Evolutionary conservation across 2,797 vertebrate genomes (phyloP).

Genomic region (Esox lucius): DNA sequence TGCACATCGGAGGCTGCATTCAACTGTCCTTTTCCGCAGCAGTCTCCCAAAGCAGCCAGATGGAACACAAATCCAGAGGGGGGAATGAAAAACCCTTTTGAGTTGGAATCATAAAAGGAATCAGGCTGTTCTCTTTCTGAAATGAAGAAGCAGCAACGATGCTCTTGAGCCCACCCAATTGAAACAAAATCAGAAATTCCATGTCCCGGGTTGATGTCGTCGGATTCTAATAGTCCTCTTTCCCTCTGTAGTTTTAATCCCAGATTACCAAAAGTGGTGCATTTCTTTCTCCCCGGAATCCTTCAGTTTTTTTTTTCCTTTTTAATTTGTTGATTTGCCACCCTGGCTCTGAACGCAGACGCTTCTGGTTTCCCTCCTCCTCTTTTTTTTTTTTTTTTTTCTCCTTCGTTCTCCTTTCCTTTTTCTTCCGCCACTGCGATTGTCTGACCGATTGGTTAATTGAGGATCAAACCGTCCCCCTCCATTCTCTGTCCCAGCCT

Average conservation of each 20-base stretch:
- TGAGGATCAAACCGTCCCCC: conserved; percentile 78
- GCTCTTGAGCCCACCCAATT: conserved; percentile 69
- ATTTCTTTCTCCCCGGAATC: conserved; percentile 61
- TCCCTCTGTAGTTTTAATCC: conserved; percentile 62
- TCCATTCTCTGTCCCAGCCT: conserved; percentile 55
- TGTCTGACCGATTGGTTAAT: conserved; percentile 81
- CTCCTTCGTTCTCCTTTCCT: conserved; percentile 51
- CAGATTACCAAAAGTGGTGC: conserved; percentile 46
- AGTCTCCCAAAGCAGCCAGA: conserved; percentile 91
- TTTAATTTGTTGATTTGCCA: conserved; percentile 75
- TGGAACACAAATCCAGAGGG: conserved; percentile 88
- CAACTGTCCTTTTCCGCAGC: conserved; percentile 92
- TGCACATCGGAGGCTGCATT: conserved; percentile 99
- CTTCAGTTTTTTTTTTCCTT: conserved; percentile 43
- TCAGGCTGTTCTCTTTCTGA: conserved; percentile 67
- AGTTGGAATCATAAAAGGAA: conserved; percentile 76
- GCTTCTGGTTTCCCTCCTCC: conserved; percentile 24
- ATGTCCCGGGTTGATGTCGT: conserved; percentile 65
- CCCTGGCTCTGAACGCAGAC: conserved; percentile 55
- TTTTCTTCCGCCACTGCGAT: conserved; percentile 67
- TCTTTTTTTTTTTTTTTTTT: conserved; percentile 49
- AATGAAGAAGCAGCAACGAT: conserved; percentile 64
- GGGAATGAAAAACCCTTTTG: conserved; percentile 81
- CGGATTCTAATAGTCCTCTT: conserved; percentile 56
- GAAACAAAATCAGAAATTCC: conserved; percentile 80